phyloP scores from a whole-genome alignment of 2,888 invertebrate species.

The Hanleya hanleyi region DNA sequence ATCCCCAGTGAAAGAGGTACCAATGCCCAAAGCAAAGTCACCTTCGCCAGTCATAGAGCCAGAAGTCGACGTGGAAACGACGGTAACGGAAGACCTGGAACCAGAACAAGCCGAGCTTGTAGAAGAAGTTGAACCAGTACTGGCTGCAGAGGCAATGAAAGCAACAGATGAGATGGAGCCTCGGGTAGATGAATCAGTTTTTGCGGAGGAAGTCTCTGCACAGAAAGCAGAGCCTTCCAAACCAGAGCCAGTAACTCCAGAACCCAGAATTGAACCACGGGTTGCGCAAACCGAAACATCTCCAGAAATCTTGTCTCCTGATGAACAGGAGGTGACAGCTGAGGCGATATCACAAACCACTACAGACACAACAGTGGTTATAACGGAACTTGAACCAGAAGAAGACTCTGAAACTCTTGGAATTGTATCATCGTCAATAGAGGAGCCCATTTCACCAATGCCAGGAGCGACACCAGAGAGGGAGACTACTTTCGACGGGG shows the following conservation, averaged over 20 bases:
- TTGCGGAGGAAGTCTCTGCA: not conserved
- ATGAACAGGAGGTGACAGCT: too few species aligned
- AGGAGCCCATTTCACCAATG: not conserved
- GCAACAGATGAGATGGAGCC: not conserved
- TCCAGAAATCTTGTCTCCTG: not conserved
- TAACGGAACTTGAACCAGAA: not conserved
- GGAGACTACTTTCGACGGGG: not conserved
- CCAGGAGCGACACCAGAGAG: not conserved
- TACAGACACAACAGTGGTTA: not conserved
- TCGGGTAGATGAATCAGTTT: not conserved
- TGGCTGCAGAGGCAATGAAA: not conserved
- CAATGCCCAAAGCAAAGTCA: too few species aligned
- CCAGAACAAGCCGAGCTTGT: not conserved
- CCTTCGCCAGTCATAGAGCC: too few species aligned
- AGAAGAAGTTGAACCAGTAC: not conserved
- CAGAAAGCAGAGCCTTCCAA: not conserved
- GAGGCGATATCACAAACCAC: too few species aligned
- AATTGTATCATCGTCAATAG: not conserved
- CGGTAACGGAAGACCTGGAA: constrained; percentile 16
- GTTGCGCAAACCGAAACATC: constrained; percentile 25
- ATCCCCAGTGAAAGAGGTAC: too few species aligned
- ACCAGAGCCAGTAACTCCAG: not conserved
- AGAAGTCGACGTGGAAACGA: not conserved
- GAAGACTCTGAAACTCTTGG: not conserved
- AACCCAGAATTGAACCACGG: not conserved